Evolutionary conservation across 2,888 invertebrate genomes (phyloP).

Genomic region (Tyria jacobaeae): DNA sequence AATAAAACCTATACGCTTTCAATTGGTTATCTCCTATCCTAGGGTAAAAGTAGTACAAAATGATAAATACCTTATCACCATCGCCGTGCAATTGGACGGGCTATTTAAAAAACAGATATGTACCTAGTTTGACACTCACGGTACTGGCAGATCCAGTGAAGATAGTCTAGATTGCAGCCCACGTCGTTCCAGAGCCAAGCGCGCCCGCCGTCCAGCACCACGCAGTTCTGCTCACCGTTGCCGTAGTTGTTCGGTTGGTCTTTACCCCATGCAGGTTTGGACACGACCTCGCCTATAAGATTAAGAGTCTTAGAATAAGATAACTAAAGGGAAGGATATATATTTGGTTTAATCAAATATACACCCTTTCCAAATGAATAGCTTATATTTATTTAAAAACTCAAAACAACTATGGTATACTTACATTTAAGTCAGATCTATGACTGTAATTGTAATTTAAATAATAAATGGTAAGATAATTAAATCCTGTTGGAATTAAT

Average conservation of each 20-base stretch:
- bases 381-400: too few species aligned
- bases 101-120: constrained; percentile 76
- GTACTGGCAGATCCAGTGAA: constrained; percentile 97
- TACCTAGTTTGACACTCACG: constrained; percentile 89
- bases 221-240: constrained; percentile 97
- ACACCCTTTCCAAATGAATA: too few species aligned
- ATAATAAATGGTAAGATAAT: too few species aligned
- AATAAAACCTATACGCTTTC: neutral
- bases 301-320: constrained; percentile 14
- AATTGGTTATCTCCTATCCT: neutral
- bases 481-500: too few species aligned
- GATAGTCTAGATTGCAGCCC: constrained; percentile 96
- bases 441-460: too few species aligned
- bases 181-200: constrained; percentile 98
- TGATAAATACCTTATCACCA: constrained; percentile 27
- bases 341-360: too few species aligned
- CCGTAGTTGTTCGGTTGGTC: constrained; percentile 97
- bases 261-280: constrained; percentile 95
- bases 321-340: too few species aligned
- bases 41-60: neutral
- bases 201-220: constrained; percentile 95
- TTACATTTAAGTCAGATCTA: too few species aligned
- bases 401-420: too few species aligned
- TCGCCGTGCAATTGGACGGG: constrained; percentile 52
- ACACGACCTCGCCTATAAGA: constrained; percentile 90